Evolutionary conservation across 2,797 vertebrate genomes (phyloP).

Genomic region (Melopsittacus undulatus): DNA sequence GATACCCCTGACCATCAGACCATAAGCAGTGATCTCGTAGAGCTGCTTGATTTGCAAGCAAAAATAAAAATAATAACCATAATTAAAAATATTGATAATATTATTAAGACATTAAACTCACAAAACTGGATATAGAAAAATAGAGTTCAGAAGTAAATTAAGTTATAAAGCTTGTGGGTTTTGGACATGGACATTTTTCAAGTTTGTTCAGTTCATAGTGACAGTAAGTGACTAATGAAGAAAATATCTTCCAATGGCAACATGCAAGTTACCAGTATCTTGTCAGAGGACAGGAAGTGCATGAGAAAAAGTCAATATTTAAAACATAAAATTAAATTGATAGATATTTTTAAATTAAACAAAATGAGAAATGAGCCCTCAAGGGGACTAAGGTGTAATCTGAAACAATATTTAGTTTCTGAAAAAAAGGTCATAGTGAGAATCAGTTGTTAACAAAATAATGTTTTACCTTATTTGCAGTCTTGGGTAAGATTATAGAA

Average conservation of each 20-base stretch:
- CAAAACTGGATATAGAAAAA: background rate
- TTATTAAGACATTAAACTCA: background rate
- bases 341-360: background rate
- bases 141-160: background rate
- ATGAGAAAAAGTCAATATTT: background rate
- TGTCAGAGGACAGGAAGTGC: background rate
- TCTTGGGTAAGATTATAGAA: background rate
- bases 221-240: background rate
- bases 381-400: background rate
- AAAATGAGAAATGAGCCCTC: background rate
- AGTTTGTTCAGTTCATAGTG: background rate
- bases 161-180: background rate
- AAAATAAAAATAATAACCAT: background rate
- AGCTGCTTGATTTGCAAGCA: background rate
- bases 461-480: background rate
- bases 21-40: background rate
- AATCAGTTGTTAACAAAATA: background rate
- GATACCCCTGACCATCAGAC: background rate
- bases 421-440: background rate
- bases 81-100: background rate
- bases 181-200: background rate
- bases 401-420: background rate
- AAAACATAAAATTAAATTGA: background rate
- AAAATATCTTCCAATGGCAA: background rate
- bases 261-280: background rate